These are phyloP conservation scores for Botrylloides violaceus DNA, from an alignment of 23 tunicate species.

Conservation along the genomic window DNA sequence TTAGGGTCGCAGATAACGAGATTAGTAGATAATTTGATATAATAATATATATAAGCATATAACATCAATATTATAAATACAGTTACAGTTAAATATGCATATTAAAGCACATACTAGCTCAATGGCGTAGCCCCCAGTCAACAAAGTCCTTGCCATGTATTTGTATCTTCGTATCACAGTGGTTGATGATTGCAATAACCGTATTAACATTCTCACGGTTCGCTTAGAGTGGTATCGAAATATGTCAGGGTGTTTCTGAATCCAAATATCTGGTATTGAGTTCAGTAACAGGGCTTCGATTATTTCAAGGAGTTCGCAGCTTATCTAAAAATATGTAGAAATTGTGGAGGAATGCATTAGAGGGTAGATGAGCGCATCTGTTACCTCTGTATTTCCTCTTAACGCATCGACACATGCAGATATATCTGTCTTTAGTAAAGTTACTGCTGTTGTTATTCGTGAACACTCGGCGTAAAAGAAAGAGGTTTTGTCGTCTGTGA, in stretches of 20 bases:
- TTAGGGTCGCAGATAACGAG: too few species aligned
- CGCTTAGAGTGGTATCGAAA: background rate
- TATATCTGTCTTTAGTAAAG: constrained; percentile 30
- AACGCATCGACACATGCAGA: constrained; percentile 23
- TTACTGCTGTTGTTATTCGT: constrained; percentile 26
- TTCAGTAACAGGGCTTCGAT: background rate
- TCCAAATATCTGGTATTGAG: background rate
- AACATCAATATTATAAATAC: too few species aligned
- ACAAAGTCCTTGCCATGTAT: background rate
- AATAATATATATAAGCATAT: too few species aligned
- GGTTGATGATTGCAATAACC: background rate
- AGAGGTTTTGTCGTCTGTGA: background rate
- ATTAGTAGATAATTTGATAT: too few species aligned
- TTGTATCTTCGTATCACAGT: background rate
- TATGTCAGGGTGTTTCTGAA: background rate
- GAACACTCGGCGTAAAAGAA: background rate
- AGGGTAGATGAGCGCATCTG: background rate
- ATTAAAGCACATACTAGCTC: background rate
- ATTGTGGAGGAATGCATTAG: background rate
- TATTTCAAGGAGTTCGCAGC: background rate
- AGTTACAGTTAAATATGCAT: too few species aligned
- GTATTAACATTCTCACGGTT: background rate
- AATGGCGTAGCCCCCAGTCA: background rate
- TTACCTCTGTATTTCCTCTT: constrained; percentile 54
- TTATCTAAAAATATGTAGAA: background rate